Evolutionary conservation across 2,888 invertebrate species (phyloP).

Genomic region (Thymelicus sylvestris): DNA sequence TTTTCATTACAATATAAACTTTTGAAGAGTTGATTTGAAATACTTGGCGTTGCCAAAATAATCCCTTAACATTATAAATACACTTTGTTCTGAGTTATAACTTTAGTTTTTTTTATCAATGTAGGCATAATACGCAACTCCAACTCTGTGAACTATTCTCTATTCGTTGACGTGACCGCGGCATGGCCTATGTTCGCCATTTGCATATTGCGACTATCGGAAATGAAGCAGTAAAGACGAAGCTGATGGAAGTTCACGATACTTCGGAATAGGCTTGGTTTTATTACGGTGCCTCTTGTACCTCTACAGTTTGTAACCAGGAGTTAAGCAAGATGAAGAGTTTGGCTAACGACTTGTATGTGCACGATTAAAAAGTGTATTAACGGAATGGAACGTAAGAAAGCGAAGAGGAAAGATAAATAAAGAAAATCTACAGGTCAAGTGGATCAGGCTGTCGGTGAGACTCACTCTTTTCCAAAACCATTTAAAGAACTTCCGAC

Average conservation of each 20-base stretch:
- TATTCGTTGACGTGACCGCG: constrained; percentile 27
- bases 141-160: background rate
- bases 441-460: too few relatives aligned
- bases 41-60: too few relatives aligned
- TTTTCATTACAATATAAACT: too few relatives aligned
- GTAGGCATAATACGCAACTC: background rate
- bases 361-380: too few relatives aligned
- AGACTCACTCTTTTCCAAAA: too few relatives aligned
- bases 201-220: constrained; percentile 37
- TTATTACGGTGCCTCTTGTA: constrained; percentile 10
- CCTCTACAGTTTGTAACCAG: background rate
- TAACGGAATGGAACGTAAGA: too few relatives aligned
- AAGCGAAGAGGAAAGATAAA: too few relatives aligned
- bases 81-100: too few relatives aligned
- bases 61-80: too few relatives aligned
- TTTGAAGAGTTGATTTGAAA: too few relatives aligned
- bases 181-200: constrained; percentile 17
- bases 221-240: constrained; percentile 36
- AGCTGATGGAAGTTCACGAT: constrained; percentile 20
- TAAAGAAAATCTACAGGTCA: too few relatives aligned
- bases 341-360: background rate
- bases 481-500: too few relatives aligned
- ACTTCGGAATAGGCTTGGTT: constrained; percentile 22
- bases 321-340: background rate
- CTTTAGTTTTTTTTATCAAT: background rate